Evolutionary conservation across 2,797 vertebrate species (phyloP).

Genomic region (Anguilla marmorata): DNA sequence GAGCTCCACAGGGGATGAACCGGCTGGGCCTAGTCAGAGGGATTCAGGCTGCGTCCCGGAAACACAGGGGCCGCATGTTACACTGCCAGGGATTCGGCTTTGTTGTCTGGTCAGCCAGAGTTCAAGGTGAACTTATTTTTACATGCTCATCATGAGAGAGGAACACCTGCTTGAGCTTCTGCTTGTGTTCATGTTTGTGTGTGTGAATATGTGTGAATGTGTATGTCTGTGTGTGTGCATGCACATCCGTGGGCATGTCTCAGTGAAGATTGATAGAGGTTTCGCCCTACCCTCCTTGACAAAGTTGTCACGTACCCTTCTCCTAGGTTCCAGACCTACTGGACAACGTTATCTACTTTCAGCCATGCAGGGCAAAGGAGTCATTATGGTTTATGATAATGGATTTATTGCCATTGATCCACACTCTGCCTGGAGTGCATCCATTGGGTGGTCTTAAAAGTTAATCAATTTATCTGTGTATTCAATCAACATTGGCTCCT

Average conservation of each 20-base stretch:
- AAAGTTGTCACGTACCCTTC: not conserved
- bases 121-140: constrained; percentile 33
- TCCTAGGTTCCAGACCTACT: not conserved
- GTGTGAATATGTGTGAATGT: not conserved
- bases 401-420: constrained; percentile 36
- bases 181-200: not conserved
- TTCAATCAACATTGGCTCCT: constrained; percentile 69
- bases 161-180: not conserved
- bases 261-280: not conserved
- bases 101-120: constrained; percentile 19
- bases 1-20: not conserved
- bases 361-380: not conserved
- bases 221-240: not conserved
- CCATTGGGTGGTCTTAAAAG: constrained; percentile 42
- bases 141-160: constrained; percentile 15
- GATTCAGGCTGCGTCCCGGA: not conserved
- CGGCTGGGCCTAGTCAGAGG: not conserved
- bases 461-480: constrained; percentile 70
- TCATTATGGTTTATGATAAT: constrained; percentile 37
- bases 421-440: not conserved
- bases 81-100: not conserved
- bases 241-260: not conserved
- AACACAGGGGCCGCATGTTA: not conserved
- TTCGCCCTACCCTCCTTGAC: not conserved
- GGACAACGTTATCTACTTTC: constrained; percentile 15